These are phyloP conservation scores for Drosophila teissieri DNA, from an alignment of 1,140 invertebrate species.

Conservation along the genomic window DNA sequence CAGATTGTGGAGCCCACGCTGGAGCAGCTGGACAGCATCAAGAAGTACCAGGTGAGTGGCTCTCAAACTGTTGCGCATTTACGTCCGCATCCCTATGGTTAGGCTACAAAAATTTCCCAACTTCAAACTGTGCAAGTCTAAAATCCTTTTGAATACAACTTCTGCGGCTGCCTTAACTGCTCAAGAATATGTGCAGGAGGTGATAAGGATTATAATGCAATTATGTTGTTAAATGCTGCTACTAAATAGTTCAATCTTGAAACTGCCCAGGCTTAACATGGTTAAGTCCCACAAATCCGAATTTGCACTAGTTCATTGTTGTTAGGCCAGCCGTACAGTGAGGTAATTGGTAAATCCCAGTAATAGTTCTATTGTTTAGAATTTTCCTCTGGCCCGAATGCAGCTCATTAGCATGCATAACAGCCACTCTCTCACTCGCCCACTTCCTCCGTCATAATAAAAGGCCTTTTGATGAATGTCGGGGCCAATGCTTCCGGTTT, in stretches of 20 bases:
- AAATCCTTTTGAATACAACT: neutral
- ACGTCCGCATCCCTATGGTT: conserved; percentile 9
- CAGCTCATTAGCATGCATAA: conserved; percentile 60
- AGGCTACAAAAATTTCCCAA: conserved; percentile 30
- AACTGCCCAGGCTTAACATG: too few species aligned
- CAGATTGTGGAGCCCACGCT: conserved; percentile 88
- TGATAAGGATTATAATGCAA: neutral
- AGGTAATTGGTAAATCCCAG: neutral
- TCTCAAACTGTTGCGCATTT: neutral
- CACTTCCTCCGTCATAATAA: conserved; percentile 11
- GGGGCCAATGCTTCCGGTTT: conserved; percentile 70
- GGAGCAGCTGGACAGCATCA: conserved; percentile 95
- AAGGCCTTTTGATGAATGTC: conserved; percentile 32
- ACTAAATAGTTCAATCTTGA: too few species aligned
- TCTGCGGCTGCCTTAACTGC: neutral
- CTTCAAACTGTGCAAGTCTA: conserved; percentile 13
- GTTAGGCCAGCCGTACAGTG: neutral
- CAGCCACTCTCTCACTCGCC: conserved; percentile 30
- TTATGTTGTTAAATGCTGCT: too few species aligned
- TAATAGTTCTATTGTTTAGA: neutral
- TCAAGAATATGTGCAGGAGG: neutral
- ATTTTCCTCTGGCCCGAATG: conserved; percentile 12
- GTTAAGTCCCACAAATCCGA: neutral
- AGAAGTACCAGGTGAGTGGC: conserved; percentile 93
- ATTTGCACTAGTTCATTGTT: neutral